Conservation (phyloP, 2,888 invertebrate species). For the Xanthorhoe spadicearia region DNA sequence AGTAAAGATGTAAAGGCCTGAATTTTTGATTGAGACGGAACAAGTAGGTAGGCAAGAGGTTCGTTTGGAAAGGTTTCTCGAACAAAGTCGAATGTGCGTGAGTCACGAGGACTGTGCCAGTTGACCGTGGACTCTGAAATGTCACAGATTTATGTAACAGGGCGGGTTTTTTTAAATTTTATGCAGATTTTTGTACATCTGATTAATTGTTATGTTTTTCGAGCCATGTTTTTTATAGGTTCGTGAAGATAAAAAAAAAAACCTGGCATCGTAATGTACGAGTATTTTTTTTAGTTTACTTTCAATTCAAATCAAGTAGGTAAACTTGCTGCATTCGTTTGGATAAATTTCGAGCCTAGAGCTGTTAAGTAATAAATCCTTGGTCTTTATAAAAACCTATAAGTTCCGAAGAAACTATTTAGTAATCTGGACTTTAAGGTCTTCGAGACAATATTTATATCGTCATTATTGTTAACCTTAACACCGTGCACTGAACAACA, state of each 20-base stretch:
- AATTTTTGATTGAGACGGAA: too few relatives aligned
- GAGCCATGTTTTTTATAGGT: too few relatives aligned
- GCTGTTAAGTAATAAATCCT: too few relatives aligned
- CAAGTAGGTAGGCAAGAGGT: too few relatives aligned
- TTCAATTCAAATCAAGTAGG: too few relatives aligned
- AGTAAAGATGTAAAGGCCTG: too few relatives aligned
- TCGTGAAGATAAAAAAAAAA: too few relatives aligned
- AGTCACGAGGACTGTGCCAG: constrained; percentile 42
- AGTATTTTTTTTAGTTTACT: background rate
- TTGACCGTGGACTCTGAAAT: constrained; percentile 61
- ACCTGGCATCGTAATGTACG: background rate
- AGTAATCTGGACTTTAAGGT: background rate
- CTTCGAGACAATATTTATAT: background rate
- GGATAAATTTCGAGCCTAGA: too few relatives aligned
- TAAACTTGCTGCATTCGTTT: too few relatives aligned
- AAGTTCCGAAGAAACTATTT: background rate
- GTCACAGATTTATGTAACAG: constrained; percentile 44
- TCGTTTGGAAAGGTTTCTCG: constrained; percentile 22
- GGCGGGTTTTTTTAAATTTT: constrained; percentile 15
- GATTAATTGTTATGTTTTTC: constrained; percentile 9
- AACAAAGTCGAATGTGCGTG: constrained; percentile 28
- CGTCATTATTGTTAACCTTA: constrained; percentile 18
- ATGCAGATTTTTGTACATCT: constrained; percentile 11
- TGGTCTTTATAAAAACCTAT: background rate
- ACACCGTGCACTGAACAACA: constrained; percentile 9